Evolutionary conservation across 2,888 invertebrate genomes (phyloP).

Genomic region (Geophilus truncorum): DNA sequence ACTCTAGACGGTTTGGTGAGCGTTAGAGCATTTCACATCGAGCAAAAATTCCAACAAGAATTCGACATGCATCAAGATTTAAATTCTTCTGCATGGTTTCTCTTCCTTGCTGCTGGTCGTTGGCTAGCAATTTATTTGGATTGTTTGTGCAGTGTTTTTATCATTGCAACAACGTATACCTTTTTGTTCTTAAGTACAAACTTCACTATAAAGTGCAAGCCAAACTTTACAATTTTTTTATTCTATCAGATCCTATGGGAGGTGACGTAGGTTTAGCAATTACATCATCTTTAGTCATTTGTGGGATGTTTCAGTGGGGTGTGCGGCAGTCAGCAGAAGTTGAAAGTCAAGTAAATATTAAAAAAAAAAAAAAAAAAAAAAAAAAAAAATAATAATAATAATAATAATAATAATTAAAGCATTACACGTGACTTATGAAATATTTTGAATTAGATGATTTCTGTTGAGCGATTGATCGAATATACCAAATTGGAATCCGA

Average conservation of each 20-base stretch:
- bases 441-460: slow-evolving; percentile 41
- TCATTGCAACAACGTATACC: slow-evolving; percentile 75
- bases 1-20: slow-evolving; percentile 85
- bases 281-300: slow-evolving; percentile 57
- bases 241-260: slow-evolving; percentile 46
- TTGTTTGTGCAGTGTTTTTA: slow-evolving; percentile 77
- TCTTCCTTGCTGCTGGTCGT: slow-evolving; percentile 81
- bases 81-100: slow-evolving; percentile 87
- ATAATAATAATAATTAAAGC: not conserved
- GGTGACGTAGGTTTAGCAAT: slow-evolving; percentile 68
- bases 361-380: not conserved
- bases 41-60: slow-evolving; percentile 62
- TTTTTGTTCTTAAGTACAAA: slow-evolving; percentile 62
- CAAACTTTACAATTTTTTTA: not conserved
- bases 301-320: slow-evolving; percentile 55
- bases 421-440: not conserved
- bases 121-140: slow-evolving; percentile 94
- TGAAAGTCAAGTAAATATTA: slow-evolving; percentile 50
- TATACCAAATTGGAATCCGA: slow-evolving; percentile 70
- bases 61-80: slow-evolving; percentile 54
- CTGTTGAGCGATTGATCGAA: slow-evolving; percentile 76
- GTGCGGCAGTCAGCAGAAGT: slow-evolving; percentile 54
- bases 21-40: slow-evolving; percentile 80
- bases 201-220: slow-evolving; percentile 36
- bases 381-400: not conserved